Conservation (phyloP, 2,888 invertebrate genomes). For the Ochropacha duplaris region DNA sequence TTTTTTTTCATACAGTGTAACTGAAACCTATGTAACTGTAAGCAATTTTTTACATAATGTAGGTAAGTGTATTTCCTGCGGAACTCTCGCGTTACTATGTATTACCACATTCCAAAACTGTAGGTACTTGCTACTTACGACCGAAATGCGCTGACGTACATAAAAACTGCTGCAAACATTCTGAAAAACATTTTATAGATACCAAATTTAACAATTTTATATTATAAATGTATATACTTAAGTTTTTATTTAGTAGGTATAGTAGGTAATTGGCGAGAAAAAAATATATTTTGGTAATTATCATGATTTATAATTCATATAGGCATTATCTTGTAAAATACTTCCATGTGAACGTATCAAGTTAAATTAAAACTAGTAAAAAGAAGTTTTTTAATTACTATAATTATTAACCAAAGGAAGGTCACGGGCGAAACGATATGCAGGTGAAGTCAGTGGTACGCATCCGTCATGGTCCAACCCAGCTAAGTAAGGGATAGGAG, state of each 20-base stretch:
- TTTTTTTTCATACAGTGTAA: too few species aligned
- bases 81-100: not conserved
- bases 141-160: not conserved
- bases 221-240: too few species aligned
- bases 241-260: too few species aligned
- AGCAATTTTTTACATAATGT: not conserved
- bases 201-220: too few species aligned
- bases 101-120: conserved; percentile 1
- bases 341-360: too few species aligned
- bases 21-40: not conserved
- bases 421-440: conserved; percentile 59
- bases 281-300: too few species aligned
- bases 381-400: not conserved
- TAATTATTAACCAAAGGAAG: conserved; percentile 25
- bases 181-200: too few species aligned
- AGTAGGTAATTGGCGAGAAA: too few species aligned
- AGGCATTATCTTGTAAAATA: too few species aligned
- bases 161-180: not conserved
- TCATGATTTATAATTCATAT: too few species aligned
- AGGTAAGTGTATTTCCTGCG: not conserved
- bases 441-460: conserved; percentile 60
- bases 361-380: not conserved
- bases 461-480: conserved; percentile 58
- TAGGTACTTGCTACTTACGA: not conserved
- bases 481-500: conserved; percentile 12